Conservation (phyloP, 2,797 vertebrate genomes). For the Myoxocephalus aenaeus region DNA sequence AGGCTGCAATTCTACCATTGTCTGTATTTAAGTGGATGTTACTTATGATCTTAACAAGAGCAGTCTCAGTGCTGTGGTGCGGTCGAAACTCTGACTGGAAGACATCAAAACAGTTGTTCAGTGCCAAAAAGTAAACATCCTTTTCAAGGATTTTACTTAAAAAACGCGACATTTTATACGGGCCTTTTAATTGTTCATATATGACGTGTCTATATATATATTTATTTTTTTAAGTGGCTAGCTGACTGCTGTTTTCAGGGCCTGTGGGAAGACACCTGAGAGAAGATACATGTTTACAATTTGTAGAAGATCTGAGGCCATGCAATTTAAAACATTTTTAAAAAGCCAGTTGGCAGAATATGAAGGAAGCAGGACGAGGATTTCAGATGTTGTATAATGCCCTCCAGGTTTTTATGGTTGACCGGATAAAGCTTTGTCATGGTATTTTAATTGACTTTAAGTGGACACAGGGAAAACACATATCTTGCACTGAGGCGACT, state of each 20-base stretch:
- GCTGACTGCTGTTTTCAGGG: not conserved
- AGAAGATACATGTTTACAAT: not conserved
- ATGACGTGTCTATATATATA: not conserved
- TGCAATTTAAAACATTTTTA: not conserved
- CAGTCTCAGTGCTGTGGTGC: not conserved
- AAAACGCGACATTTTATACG: not conserved
- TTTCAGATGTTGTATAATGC: slow-evolving; percentile 3
- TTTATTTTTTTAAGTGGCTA: not conserved
- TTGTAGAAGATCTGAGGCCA: not conserved
- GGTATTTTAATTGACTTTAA: not conserved
- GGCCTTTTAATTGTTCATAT: not conserved
- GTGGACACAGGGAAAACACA: slow-evolving; percentile 1
- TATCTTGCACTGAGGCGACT: not conserved
- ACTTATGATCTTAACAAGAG: not conserved
- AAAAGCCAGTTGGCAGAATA: not conserved
- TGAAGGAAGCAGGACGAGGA: not conserved
- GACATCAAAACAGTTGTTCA: not conserved
- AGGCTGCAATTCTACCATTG: not conserved
- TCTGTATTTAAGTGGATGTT: not conserved
- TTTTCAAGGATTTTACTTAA: not conserved
- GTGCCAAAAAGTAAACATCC: not conserved
- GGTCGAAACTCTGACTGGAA: not conserved
- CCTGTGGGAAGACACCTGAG: not conserved
- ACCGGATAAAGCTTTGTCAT: not conserved
- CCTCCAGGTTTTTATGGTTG: not conserved